Conservation (phyloP, 2,113 vertebrate species). For the Scomber scombrus region DNA sequence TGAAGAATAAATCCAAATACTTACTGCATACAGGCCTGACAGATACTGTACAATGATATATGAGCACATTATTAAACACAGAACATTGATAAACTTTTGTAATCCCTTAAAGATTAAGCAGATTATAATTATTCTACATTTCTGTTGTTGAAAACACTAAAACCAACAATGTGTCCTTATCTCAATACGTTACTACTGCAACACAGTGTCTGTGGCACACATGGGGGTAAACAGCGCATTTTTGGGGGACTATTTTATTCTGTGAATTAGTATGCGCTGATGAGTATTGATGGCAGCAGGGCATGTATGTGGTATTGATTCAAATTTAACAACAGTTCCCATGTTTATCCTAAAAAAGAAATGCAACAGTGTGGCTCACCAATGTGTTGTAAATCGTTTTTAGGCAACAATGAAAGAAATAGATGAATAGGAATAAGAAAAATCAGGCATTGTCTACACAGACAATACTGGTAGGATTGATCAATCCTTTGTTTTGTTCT, state of each 20-base stretch:
- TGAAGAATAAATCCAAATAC: constrained; percentile 9
- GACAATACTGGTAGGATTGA: not conserved
- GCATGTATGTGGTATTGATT: not conserved
- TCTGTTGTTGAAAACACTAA: not conserved
- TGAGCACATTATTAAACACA: not conserved
- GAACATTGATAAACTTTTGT: not conserved
- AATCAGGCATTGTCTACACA: not conserved
- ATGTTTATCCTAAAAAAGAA: not conserved
- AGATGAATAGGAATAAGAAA: not conserved
- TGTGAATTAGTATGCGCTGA: not conserved
- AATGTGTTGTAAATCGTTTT: constrained; percentile 2
- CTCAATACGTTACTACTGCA: no score
- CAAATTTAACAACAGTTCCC: not conserved
- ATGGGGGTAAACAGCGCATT: no score
- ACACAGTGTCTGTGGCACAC: no score
- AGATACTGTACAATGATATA: no score
- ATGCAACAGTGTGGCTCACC: not conserved
- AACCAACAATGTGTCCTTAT: not conserved
- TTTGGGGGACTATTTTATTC: not conserved
- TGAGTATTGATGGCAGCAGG: not conserved
- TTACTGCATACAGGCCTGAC: no score
- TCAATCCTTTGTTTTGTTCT: not conserved
- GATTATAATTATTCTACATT: no score
- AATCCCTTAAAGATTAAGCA: no score
- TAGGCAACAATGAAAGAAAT: not conserved